A percentile compares a stretch with the other conserved stretches of the same genome.
phyloP scores from a whole-genome alignment of 2,888 invertebrate genomes.

The Noctua pronuba region DNA sequence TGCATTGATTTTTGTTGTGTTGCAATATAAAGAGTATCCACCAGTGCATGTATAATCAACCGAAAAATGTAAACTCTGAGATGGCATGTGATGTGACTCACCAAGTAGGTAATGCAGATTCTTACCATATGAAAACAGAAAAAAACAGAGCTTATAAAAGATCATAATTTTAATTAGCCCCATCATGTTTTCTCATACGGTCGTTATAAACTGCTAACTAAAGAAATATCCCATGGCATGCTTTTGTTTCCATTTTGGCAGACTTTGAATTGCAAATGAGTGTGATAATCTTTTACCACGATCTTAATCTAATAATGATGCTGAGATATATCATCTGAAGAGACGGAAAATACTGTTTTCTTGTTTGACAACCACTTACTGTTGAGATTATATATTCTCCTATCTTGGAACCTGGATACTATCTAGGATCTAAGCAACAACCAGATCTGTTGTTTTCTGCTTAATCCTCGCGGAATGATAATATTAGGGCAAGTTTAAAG shows the following conservation, averaged over 20 bases:
- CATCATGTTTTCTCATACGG: not conserved
- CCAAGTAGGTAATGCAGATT: not conserved
- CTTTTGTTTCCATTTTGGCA: slow-evolving; percentile 36
- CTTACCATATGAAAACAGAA: not conserved
- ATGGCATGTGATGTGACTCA: not conserved
- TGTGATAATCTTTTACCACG: slow-evolving; percentile 23
- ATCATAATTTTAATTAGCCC: slow-evolving; percentile 23
- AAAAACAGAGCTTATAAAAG: not conserved
- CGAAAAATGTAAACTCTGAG: not conserved
- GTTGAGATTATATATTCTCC: not conserved
- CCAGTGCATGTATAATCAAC: not conserved
- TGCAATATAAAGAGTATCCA: not conserved
- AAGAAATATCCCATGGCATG: slow-evolving; percentile 41
- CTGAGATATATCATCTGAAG: not conserved
- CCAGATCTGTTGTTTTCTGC: not conserved
- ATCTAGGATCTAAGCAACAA: not conserved
- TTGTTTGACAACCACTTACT: not conserved
- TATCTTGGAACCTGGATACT: not conserved
- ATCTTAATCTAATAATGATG: slow-evolving; percentile 7
- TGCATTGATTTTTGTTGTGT: not conserved
- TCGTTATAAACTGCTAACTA: slow-evolving; percentile 1
- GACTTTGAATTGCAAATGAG: slow-evolving; percentile 55
- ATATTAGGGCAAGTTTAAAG: not conserved
- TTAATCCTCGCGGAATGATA: not conserved
- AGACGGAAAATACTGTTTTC: not conserved